Base-by-base conservation (phyloP, 2,888 invertebrate genomes). In the Cistogaster globosa region DNA sequence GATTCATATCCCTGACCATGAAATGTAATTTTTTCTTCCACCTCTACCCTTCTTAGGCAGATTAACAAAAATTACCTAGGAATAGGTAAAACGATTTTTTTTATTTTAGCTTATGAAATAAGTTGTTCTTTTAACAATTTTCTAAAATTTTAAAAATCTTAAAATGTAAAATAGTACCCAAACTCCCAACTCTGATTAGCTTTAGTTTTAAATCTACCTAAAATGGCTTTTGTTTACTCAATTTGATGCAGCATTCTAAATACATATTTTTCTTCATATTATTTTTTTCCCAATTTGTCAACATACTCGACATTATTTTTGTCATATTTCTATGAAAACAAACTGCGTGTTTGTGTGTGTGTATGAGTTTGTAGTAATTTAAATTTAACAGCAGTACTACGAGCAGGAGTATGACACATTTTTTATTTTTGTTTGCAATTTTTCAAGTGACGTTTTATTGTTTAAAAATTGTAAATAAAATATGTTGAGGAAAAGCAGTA, bases 391-490 rank as follows among this genome's bases (percentile, higher is more conserved):
- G 42, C 32, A 62, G 58, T 77, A 48, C 45, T 60, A 77, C 68
- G 58, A n/a, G 63, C 55, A 65, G 26, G 60, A 74, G 67, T 65
- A 51, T 77, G 71, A 77, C 82, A 83, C 71, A 83, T 77, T 76
- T 57, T 63, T 75, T 53, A 11, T 42, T 65, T 22, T 32, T 82
- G 65, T 83, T 83, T 83, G 67, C 76, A 67, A 45, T 20, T 77
- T n/a, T 74, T 74, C 51, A 77, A 83, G 82, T 82, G 71, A 82
- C 78, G 74, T 82, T 74, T 82, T 79, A 71, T 85, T 85, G 85
- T 85, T 82, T 85, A 69, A 78, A 76, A 74, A 80, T 65, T 69
- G 63, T 22, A 75, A 62, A 76, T 74, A 82, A 82, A 78, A 82
- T 53, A 65, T 71, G 32, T 53, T 55, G 72, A 60, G 38, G 14